Base-by-base conservation (phyloP, 2,113 vertebrate species). In the Megaceryle torquata region DNA sequence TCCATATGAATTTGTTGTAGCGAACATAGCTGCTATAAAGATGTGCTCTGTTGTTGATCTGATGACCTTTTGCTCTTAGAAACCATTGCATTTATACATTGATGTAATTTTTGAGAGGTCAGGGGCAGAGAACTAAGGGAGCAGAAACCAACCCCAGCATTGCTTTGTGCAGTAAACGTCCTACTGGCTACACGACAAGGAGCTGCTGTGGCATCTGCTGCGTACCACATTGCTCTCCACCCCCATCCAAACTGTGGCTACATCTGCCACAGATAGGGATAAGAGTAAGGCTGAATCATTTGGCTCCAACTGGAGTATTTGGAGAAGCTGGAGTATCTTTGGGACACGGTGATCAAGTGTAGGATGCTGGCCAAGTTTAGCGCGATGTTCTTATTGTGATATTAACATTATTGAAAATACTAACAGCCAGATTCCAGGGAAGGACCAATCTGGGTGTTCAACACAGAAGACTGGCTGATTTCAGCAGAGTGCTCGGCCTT, bases 31-130 rank as follows among this genome's bases (percentile, higher is more conserved):
- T 64, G 6, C 80, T 33, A 13, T 56, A 22, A 44, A 61, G 57
- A n/a, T 6, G 19, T 33, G 29, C 17, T 54, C 15, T 0, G 0
- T 24, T 44, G n/a, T 59, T 1, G 1, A 33, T 20, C 7, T 69
- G 44, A 8, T 44, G 13, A 9, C 5, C 70, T 70, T 65, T 46
- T 1, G 0, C 69, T 25, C 25, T 95, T 71, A n/a, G 48, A 69
- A 92, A 50, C 7, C 13, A 4, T 16, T 64, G 6, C 1, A 25
- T 82, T 89, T 89, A 31, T 7, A 35, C 2, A 29, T 15, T 41
- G 56, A 17, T 48, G 64, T 1, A 54, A 16, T 64, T 35, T 48
- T 6, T 35, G 43, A 60, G 26, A 29, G 26, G 2, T 7, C 20
- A 15, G 6, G 28, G 51, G 6, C 19, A 74, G 25, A 51, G 37